These are phyloP conservation scores for Alouatta palliata DNA, from an alignment of 2,113 vertebrate species.

Conservation along the genomic window DNA sequence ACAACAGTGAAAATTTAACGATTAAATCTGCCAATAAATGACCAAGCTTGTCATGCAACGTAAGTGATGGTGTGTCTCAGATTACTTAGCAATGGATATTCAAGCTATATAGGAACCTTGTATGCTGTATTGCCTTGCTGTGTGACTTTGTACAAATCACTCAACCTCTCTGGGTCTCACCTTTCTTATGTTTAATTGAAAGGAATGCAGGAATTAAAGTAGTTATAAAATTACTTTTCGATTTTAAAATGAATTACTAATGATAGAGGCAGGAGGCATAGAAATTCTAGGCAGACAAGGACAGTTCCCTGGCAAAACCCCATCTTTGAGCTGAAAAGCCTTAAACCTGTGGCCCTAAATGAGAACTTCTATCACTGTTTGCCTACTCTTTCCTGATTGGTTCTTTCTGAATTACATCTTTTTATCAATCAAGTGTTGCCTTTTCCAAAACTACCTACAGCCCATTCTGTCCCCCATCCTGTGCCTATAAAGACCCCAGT, in stretches of 20 bases:
- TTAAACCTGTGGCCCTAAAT: too few relatives aligned
- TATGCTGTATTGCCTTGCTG: neutral
- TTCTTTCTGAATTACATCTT: too few relatives aligned
- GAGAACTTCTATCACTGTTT: too few relatives aligned
- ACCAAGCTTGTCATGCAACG: neutral
- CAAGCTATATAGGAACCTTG: neutral
- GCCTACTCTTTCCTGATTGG: too few relatives aligned
- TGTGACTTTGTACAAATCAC: neutral
- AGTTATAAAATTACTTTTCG: neutral
- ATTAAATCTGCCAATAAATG: neutral
- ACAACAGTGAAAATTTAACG: neutral
- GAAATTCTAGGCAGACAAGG: too few relatives aligned
- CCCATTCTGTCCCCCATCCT: too few relatives aligned
- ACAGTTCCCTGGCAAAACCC: too few relatives aligned
- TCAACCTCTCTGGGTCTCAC: neutral
- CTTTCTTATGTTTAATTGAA: neutral
- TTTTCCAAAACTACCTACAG: too few relatives aligned
- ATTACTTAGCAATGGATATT: neutral
- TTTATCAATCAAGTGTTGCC: too few relatives aligned
- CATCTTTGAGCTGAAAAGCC: too few relatives aligned
- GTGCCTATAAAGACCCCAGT: too few relatives aligned
- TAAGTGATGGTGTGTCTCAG: neutral
- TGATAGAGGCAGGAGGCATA: neutral
- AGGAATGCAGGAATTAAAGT: neutral
- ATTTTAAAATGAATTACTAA: neutral